phyloP scores from a whole-genome alignment of 2,888 invertebrate genomes.

The Strigamia maritima region DNA sequence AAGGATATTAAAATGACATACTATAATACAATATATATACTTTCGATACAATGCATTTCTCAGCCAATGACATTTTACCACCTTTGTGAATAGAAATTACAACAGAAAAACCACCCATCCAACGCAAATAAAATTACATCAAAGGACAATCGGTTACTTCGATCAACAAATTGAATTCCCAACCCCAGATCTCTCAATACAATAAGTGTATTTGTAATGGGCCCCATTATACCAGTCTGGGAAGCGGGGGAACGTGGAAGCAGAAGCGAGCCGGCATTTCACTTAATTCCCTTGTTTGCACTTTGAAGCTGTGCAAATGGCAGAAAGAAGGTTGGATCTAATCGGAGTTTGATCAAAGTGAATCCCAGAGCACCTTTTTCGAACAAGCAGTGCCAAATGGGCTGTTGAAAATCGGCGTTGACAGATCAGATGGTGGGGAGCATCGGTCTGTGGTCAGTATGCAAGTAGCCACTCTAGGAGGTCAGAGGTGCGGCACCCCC shows the following conservation, averaged over 20 bases:
- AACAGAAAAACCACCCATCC: too few relatives aligned
- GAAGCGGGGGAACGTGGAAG: background rate
- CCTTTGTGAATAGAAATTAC: too few relatives aligned
- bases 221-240: background rate
- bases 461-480: constrained; percentile 24
- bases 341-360: background rate
- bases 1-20: too few relatives aligned
- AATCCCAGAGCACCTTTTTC: background rate
- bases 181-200: too few relatives aligned
- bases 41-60: too few relatives aligned
- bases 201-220: background rate
- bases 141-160: too few relatives aligned
- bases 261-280: background rate
- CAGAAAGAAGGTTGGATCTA: background rate
- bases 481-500: constrained; percentile 1
- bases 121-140: too few relatives aligned
- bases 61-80: too few relatives aligned
- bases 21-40: too few relatives aligned
- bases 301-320: background rate
- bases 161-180: background rate
- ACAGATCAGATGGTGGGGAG: background rate
- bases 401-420: constrained; percentile 1
- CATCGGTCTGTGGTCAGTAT: constrained; percentile 2
- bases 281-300: background rate
- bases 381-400: constrained; percentile 12